Evolutionary conservation across 2,888 invertebrate species (phyloP).

Genomic region (Trissonchulus sp.): DNA sequence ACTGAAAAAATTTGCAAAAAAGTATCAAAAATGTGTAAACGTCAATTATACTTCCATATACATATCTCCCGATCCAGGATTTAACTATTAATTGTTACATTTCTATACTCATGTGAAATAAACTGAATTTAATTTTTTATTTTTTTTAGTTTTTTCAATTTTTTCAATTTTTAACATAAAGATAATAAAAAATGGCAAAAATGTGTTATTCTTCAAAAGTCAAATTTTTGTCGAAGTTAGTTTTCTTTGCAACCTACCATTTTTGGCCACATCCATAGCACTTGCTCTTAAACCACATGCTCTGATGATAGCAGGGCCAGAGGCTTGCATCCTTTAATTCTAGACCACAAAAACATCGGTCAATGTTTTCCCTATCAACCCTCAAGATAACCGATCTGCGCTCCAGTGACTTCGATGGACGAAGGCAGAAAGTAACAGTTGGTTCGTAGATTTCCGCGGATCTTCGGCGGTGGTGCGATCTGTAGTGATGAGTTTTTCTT

Average conservation of each 20-base stretch:
- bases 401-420: not conserved
- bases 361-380: not conserved
- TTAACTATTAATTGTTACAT: no score
- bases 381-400: not conserved
- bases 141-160: no score
- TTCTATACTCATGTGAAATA: no score
- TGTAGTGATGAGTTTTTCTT: no score
- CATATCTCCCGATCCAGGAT: no score
- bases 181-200: not conserved
- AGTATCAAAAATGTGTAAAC: no score
- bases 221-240: not conserved
- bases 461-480: slow-evolving; percentile 2
- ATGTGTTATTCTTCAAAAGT: no score
- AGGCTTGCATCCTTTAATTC: not conserved
- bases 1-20: no score
- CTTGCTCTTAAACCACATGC: slow-evolving; percentile 20
- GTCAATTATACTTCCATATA: no score
- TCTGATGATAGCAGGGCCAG: slow-evolving; percentile 25
- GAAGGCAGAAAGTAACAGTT: slow-evolving; percentile 18
- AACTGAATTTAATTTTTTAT: no score
- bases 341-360: slow-evolving; percentile 19
- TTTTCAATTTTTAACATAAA: no score
- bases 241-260: not conserved
- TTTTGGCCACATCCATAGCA: not conserved
- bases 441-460: slow-evolving; percentile 27